phyloP scores from a whole-genome alignment of 2,797 vertebrate species.

The Hippocampus kuda region DNA sequence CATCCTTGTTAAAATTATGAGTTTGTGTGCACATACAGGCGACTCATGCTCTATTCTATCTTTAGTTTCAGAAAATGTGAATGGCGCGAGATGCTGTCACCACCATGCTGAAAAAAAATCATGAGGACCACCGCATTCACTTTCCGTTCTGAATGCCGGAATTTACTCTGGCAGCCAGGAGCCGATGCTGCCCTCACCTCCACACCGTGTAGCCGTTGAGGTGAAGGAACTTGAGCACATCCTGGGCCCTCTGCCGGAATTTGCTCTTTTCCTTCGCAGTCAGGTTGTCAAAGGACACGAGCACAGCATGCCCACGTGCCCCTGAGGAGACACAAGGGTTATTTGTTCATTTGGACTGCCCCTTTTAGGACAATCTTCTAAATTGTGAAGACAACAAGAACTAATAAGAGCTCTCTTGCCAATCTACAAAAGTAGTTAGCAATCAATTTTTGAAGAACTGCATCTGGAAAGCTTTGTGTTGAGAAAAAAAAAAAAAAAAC shows the following conservation, averaged over 20 bases:
- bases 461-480: not conserved
- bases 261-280: slow-evolving; percentile 84
- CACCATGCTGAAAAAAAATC: not conserved
- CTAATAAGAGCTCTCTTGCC: not conserved
- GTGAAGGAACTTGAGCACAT: slow-evolving; percentile 87
- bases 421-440: not conserved
- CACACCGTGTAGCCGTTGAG: slow-evolving; percentile 87
- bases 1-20: too few species aligned
- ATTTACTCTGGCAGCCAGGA: not conserved
- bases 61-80: not conserved
- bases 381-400: not conserved
- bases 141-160: not conserved
- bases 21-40: not conserved
- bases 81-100: not conserved
- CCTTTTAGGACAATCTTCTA: not conserved
- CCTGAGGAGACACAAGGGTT: slow-evolving; percentile 52
- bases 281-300: slow-evolving; percentile 81
- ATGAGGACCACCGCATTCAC: not conserved
- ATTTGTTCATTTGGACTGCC: not conserved
- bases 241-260: slow-evolving; percentile 83
- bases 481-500: not conserved
- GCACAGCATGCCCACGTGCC: slow-evolving; percentile 73
- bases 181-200: slow-evolving; percentile 62
- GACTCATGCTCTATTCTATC: not conserved
- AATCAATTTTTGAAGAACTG: not conserved